Percentiles rank a stretch among this genome's conserved stretches.
phyloP scores from a whole-genome alignment of 2,888 invertebrate genomes.

The Protonemura montana region DNA sequence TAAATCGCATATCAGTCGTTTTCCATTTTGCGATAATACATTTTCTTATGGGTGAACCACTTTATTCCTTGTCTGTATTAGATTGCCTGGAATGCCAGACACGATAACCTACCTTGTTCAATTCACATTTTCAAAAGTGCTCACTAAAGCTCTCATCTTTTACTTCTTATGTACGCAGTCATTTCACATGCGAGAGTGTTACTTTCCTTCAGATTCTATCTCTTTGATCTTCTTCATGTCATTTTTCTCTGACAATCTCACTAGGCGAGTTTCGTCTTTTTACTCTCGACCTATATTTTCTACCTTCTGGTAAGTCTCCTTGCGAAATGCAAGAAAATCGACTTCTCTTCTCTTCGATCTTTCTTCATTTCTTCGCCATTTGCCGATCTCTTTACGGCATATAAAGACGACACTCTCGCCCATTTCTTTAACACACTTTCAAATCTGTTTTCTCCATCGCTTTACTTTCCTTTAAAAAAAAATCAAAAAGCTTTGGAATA shows the following conservation, averaged over 20 bases:
- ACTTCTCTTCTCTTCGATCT: too few species aligned
- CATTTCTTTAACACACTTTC: too few species aligned
- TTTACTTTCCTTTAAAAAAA: not conserved
- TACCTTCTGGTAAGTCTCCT: too few species aligned
- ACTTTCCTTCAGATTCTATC: not conserved
- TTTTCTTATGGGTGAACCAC: not conserved
- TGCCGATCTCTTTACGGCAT: too few species aligned
- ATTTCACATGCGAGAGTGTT: not conserved
- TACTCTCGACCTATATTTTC: not conserved
- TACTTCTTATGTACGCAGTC: not conserved
- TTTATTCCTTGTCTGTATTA: not conserved
- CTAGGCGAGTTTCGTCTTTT: not conserved
- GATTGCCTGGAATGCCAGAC: not conserved
- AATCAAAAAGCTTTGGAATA: too few species aligned
- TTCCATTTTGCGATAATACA: not conserved
- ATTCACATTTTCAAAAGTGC: not conserved
- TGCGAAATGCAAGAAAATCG: too few species aligned
- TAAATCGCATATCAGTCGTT: not conserved
- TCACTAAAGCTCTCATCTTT: not conserved
- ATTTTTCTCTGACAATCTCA: conserved; percentile 51
- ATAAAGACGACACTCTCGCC: too few species aligned
- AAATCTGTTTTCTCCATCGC: not conserved
- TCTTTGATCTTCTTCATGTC: not conserved
- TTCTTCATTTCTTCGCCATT: too few species aligned
- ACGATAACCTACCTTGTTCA: not conserved